Evolutionary conservation across 2,797 vertebrate genomes (phyloP).

Genomic region (Myotis pilosus): DNA sequence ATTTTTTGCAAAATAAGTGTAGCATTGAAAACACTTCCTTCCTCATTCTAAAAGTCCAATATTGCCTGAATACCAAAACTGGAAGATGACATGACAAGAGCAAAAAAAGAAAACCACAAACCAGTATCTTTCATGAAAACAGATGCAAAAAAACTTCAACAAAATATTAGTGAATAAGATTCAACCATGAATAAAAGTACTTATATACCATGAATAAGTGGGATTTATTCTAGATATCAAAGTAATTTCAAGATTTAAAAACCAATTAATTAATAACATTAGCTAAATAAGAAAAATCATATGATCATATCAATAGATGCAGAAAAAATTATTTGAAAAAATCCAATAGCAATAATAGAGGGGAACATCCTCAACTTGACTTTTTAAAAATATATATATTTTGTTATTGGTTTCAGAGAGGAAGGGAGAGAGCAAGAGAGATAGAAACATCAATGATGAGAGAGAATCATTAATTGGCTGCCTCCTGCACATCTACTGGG

Average conservation of each 20-base stretch:
- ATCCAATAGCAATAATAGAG: neutral
- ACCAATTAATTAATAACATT: neutral
- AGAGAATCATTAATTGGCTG: too few relatives aligned
- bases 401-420: too few relatives aligned
- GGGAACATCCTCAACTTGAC: neutral
- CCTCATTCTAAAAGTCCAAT: neutral
- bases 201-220: neutral
- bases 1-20: neutral
- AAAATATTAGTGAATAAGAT: neutral
- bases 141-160: neutral
- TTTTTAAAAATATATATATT: too few relatives aligned
- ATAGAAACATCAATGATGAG: too few relatives aligned
- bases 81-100: neutral
- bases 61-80: neutral
- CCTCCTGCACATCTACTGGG: too few relatives aligned
- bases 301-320: neutral
- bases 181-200: neutral
- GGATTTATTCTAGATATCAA: neutral
- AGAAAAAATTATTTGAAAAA: neutral
- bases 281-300: neutral
- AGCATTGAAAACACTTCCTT: neutral
- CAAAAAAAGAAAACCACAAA: neutral
- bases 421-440: too few relatives aligned
- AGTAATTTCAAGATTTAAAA: neutral
- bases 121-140: neutral